Evolutionary conservation across 1,140 invertebrate genomes (phyloP), one percentile per base, ranked within the genome.

Genomic region (Drosophila guanche): DNA sequence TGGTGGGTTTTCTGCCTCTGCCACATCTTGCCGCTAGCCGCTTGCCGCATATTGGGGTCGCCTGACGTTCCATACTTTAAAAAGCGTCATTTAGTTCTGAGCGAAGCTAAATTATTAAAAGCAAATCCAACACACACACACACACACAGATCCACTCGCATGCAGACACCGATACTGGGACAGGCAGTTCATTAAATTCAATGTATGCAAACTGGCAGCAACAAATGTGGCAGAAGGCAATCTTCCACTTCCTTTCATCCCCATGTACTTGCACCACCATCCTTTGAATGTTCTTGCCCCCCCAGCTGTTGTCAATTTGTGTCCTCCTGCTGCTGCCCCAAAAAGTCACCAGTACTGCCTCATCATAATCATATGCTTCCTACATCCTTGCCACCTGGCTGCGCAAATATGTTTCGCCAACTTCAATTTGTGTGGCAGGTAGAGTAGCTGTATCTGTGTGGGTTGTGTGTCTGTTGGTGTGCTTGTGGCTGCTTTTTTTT

Each of bases 101-200:
- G 58, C 66, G 63, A 37, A 48, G 81, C 77, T 85, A 60, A 85
- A 85, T 85, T 85, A 85, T 85, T 85, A 85, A 85, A 81, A 86
- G 68, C 77, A 86, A 83, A 84, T 78, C 62, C 54, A 68, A 65
- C 43, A 51, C 61, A 72, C 60, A 76, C 43, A 40, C 55, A 63
- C 67, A 51, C 41, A 72, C 53, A 76, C 42, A 33, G 29, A 37
- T 7, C 25, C 55, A 57, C 16, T 20, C 16, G 16, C 61, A 51
- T 6, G 33, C 29, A 23, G 5, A 57, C 16, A 54, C 8, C 29
- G 5, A n/a, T 37, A 37, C 33, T 27, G 33, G 33, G 33, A 3
- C 41, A 50, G 42, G 47, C 66, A 86, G 83, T 85, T 85, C 68
- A 77, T 85, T 85, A 86, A 77, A 77, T 81, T 63, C 81, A 67